Evolutionary conservation across 2,888 invertebrate genomes (phyloP).

Genomic region (Habrosyne pyritoides): DNA sequence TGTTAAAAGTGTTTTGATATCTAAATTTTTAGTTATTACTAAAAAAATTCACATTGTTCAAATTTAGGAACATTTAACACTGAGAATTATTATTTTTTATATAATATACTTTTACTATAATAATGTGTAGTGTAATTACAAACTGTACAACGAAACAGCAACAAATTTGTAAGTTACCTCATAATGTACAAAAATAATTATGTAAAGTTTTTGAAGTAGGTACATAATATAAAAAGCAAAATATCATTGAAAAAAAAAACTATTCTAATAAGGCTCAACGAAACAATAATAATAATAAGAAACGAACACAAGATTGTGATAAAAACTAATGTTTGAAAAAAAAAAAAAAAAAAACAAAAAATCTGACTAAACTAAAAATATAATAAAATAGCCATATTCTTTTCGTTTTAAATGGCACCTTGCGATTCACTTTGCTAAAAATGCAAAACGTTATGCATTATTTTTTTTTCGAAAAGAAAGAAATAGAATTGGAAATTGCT

Average conservation of each 20-base stretch:
- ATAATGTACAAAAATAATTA: conserved; percentile 43
- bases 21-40: conserved; percentile 48
- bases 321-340: conserved; percentile 60
- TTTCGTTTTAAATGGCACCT: conserved; percentile 74
- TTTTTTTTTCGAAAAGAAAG: conserved; percentile 42
- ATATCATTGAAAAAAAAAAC: conserved; percentile 38
- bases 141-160: conserved; percentile 65
- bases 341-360: conserved; percentile 48
- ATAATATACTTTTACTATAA: conserved; percentile 67
- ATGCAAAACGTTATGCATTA: conserved; percentile 29
- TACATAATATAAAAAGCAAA: conserved; percentile 34
- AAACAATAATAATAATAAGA: conserved; percentile 48
- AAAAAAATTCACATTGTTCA: conserved; percentile 75
- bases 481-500: conserved; percentile 23
- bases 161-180: conserved; percentile 44
- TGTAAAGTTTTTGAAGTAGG: conserved; percentile 23
- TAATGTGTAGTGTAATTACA: conserved; percentile 64
- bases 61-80: conserved; percentile 83
- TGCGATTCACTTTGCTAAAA: conserved; percentile 72
- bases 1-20: conserved; percentile 44
- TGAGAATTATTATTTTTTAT: conserved; percentile 69
- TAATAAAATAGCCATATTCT: conserved; percentile 74
- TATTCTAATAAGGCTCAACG: conserved; percentile 58
- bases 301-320: conserved; percentile 74
- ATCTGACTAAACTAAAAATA: conserved; percentile 64